Evolutionary conservation across 2,113 vertebrate species (phyloP).

Genomic region (Noctilio leporinus): DNA sequence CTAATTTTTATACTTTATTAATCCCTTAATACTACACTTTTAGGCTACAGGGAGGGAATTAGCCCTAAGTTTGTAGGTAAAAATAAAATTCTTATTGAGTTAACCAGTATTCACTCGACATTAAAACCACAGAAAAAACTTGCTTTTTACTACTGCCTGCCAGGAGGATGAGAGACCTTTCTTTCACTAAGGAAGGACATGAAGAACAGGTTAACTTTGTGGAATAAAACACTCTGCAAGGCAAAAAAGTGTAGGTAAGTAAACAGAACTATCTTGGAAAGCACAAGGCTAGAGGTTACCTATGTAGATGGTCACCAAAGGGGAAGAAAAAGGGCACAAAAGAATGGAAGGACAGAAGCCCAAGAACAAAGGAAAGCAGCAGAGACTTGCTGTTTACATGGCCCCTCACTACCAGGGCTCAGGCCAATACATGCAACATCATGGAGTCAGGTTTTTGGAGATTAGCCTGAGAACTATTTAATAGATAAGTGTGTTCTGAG

Average conservation of each 20-base stretch:
- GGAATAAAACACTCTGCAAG: not conserved
- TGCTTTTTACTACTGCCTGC: not conserved
- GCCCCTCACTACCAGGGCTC: not conserved
- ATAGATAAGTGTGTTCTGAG: not conserved
- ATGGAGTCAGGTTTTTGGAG: not conserved
- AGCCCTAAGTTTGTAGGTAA: not conserved
- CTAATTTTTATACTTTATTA: conserved; percentile 1
- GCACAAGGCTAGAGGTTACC: not conserved
- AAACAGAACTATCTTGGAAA: not conserved
- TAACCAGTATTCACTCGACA: not conserved
- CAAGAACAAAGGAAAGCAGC: not conserved
- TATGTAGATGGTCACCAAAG: not conserved
- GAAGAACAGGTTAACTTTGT: not conserved
- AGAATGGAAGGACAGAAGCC: not conserved
- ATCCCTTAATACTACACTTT: not conserved
- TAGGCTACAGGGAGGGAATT: not conserved
- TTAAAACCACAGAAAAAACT: not conserved
- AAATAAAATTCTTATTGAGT: not conserved
- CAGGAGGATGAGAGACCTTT: not conserved
- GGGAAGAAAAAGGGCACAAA: not conserved
- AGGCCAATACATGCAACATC: not conserved
- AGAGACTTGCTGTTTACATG: not conserved
- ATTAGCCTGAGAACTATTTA: not conserved
- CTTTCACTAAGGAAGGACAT: not conserved
- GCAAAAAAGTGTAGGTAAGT: not conserved